A percentile compares a stretch with the other conserved stretches of the same genome.
Evolutionary conservation across 2,113 vertebrate species (phyloP).

Genomic region (Scartelaos histophorus): DNA sequence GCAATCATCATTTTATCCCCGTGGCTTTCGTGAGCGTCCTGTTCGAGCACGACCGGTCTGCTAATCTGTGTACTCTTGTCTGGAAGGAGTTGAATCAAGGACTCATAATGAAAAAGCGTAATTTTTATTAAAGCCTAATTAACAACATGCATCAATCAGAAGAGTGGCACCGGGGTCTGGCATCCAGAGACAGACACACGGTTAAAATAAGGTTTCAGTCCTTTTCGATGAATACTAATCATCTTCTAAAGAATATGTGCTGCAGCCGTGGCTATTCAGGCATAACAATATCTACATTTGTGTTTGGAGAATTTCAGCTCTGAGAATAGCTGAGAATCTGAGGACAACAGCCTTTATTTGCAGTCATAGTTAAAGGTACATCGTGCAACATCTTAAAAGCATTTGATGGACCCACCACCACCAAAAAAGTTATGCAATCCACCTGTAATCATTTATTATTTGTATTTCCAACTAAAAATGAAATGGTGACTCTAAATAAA

Average conservation of each 20-base stretch:
- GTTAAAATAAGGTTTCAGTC: slow-evolving; percentile 22
- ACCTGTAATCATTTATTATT: too few species aligned
- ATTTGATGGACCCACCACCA: too few species aligned
- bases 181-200: slow-evolving; percentile 26
- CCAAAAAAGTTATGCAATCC: too few species aligned
- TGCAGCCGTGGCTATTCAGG: slow-evolving; percentile 4
- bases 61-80: slow-evolving; percentile 52
- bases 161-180: slow-evolving; percentile 16
- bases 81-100: slow-evolving; percentile 45
- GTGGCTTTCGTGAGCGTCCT: slow-evolving; percentile 24
- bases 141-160: slow-evolving; percentile 58
- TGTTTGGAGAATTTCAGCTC: too few species aligned
- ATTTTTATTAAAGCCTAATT: slow-evolving; percentile 67
- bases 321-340: not conserved
- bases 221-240: slow-evolving; percentile 49
- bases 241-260: slow-evolving; percentile 36
- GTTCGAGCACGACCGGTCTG: slow-evolving; percentile 28
- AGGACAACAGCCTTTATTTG: not conserved
- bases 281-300: too few species aligned
- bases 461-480: too few species aligned
- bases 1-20: slow-evolving; percentile 20
- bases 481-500: too few species aligned
- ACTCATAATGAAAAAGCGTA: slow-evolving; percentile 62
- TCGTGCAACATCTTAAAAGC: too few species aligned
- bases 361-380: too few species aligned